Base-by-base conservation (phyloP, 35 echinoderm and acorn worm species). In the Ophioderma brevispina region DNA sequence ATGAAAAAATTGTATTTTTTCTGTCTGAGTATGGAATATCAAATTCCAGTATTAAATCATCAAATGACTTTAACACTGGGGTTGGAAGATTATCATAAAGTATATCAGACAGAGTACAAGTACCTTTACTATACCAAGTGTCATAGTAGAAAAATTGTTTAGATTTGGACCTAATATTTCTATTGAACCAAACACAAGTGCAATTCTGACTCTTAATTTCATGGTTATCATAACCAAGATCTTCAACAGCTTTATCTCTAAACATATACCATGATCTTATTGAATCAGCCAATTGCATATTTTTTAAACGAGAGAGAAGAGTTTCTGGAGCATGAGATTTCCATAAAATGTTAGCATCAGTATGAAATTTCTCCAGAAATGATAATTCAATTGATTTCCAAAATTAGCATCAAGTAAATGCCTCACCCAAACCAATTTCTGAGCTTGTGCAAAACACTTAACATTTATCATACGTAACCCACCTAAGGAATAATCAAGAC, bases 111-210 rank as follows among this genome's bases (percentile, higher is more conserved):
- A 70, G n/a, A 25, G 15, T 70, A 70, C 23, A 25, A 70, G n/a
- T 70, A 6, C 59, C 59, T 70, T 70, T 70, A 25, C 1, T 2
- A 70, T 70, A 70, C 59, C 59, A 70, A 25, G 59, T 15, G 28
- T 70, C 59, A 70, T 70, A 70, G n/a, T 70, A 70, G n/a, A 70
- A 70, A 46, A 8, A 70, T 25, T 70, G 59, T 70, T 70, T 70
- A 15, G 59, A 70, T 25, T 70, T 70, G 28, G 28, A 30, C n/a
- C 59, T 70, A 25, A 70, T 70, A 70, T 70, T 70, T 25, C 28
- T 70, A 70, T 70, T 70, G 28, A 70, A 70, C 59, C 59, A 70
- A 70, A 70, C n/a, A 70, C 59, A 70, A 46, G 41, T 70, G 15
- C 59, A 70, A 30, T 70, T 70, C 17, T 70, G 15, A 25, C 59